Percentiles rank a stretch among this genome's conserved stretches.
Evolutionary conservation across 2,797 vertebrate species (phyloP).

Genomic region (Hybognathus amarus): DNA sequence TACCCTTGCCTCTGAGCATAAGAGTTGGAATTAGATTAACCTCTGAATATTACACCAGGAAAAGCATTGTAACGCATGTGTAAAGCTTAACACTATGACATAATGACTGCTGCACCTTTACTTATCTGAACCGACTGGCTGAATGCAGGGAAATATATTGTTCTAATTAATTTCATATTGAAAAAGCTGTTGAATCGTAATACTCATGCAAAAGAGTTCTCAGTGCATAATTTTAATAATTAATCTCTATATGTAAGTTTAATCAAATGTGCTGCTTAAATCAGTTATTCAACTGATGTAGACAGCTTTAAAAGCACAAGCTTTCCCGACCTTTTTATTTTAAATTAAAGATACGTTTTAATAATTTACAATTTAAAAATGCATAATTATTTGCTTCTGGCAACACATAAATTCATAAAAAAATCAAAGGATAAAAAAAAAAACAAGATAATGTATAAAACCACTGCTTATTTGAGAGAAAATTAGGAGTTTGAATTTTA

Average conservation of each 20-base stretch:
- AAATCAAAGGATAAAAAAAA: background rate
- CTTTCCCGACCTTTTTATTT: slow-evolving; percentile 61
- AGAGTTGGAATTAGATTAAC: slow-evolving; percentile 42
- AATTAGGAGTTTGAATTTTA: background rate
- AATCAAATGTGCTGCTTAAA: slow-evolving; percentile 67
- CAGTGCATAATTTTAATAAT: slow-evolving; percentile 54
- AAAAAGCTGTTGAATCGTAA: slow-evolving; percentile 46
- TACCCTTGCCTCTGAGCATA: slow-evolving; percentile 30
- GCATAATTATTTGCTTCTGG: slow-evolving; percentile 70
- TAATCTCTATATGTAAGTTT: slow-evolving; percentile 63
- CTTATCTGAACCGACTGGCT: slow-evolving; percentile 21
- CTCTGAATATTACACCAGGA: slow-evolving; percentile 37
- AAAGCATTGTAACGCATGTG: slow-evolving; percentile 7
- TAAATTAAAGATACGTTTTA: slow-evolving; percentile 76
- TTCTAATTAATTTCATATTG: slow-evolving; percentile 48
- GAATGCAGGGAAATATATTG: slow-evolving; percentile 38
- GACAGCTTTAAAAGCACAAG: slow-evolving; percentile 62
- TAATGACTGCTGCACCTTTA: slow-evolving; percentile 33
- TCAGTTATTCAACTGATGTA: slow-evolving; percentile 61
- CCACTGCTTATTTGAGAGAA: background rate
- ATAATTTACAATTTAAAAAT: slow-evolving; percentile 72
- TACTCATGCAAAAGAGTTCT: slow-evolving; percentile 39
- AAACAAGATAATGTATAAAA: slow-evolving; percentile 21
- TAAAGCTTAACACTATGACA: background rate
- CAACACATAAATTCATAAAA: slow-evolving; percentile 64